Conservation (phyloP, 2,888 invertebrate species). For the Andrena dorsata region DNA sequence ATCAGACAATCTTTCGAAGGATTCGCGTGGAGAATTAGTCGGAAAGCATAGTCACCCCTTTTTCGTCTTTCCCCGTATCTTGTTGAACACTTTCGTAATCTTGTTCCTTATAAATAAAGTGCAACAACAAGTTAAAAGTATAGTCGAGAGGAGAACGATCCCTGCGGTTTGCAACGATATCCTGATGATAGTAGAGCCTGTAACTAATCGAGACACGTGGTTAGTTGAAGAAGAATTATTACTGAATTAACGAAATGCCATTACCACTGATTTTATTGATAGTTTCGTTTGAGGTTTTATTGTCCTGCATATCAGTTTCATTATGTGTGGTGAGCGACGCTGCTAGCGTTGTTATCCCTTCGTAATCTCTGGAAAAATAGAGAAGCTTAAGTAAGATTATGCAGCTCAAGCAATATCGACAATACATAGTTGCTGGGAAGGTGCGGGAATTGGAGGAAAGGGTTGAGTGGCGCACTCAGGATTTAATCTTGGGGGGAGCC, state of each 20-base stretch:
- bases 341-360: neutral
- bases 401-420: neutral
- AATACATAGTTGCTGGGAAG: neutral
- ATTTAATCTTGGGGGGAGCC: too few species aligned
- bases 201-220: constrained; percentile 4
- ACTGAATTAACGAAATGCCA: neutral
- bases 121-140: constrained; percentile 72
- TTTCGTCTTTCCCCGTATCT: constrained; percentile 63
- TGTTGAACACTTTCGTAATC: constrained; percentile 54
- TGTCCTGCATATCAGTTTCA: neutral
- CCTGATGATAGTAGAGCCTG: constrained; percentile 43
- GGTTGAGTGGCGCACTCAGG: too few species aligned
- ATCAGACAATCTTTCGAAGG: neutral
- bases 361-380: constrained; percentile 41
- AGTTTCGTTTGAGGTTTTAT: constrained; percentile 10
- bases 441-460: too few species aligned
- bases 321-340: neutral
- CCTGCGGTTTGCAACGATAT: constrained; percentile 55
- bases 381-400: neutral
- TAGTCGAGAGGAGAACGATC: constrained; percentile 48
- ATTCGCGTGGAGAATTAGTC: neutral
- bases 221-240: neutral
- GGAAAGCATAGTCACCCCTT: constrained; percentile 33
- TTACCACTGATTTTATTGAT: constrained; percentile 43
- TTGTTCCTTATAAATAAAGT: constrained; percentile 69